Evolutionary conservation across 2,797 vertebrate species (phyloP), one percentile per base, ranked within the genome.

Genomic region (Lycodopsis pacificus): DNA sequence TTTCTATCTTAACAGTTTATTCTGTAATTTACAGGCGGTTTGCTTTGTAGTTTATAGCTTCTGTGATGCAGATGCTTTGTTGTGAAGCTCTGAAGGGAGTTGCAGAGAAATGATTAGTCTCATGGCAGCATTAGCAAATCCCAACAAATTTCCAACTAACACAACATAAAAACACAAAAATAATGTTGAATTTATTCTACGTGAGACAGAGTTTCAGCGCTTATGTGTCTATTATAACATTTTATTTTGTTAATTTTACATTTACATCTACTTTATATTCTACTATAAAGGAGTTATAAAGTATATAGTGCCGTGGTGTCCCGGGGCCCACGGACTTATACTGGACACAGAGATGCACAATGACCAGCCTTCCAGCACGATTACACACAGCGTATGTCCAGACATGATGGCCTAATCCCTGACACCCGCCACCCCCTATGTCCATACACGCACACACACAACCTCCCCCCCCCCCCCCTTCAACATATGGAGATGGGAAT

Each of bases 401-500:
- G 93, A 95, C 90, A 86, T 92, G 90, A 90, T 92, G 89, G 84
- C 88, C 87, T 96, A 95, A 95, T 96, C 93, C 92, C 84, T 81
- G 77, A 91, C 90, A 69, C 78, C 68, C 25, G 42, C 44, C 57
- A 13, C 65, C 34, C 68, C 71, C 62, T 46, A 57, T 53, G 36
- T 71, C 22, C 59, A 58, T 53, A 66, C 65, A 71, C 79, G 25
- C 15, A 12, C 70, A 67, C 68, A 66, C 48, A 7, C 82, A 69
- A 7, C 19, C 19, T 32, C 57, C 5, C 57, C 57, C 76, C 76
- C 68, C 49, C 57, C 42, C 30, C 54, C 42, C 68, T 73, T 81
- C 74, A 91, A 92, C 95, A 96, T 95, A 95, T 94, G 94, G 94
- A 93, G 92, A 91, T 80, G 87, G 83, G 61, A 96, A 95, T 97